phyloP scores from a whole-genome alignment of 2,888 invertebrate genomes.

The Laothoe populi region DNA sequence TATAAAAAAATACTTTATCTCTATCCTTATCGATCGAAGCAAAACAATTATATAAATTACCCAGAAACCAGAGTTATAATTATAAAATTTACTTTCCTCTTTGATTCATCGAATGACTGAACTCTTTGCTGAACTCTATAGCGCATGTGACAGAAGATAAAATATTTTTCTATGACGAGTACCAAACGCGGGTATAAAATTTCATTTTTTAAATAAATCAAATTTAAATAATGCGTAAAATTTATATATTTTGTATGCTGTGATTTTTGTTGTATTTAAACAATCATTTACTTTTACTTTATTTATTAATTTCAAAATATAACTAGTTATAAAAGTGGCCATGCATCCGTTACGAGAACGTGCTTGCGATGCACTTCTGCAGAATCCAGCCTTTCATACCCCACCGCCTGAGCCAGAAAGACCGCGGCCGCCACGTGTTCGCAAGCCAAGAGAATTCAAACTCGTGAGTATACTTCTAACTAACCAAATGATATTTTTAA shows the following conservation, averaged over 20 bases:
- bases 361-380: conserved; percentile 62
- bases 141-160: conserved; percentile 4
- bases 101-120: no score
- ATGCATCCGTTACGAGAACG: conserved; percentile 71
- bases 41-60: no score
- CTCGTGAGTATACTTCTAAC: conserved; percentile 51
- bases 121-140: not conserved
- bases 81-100: not conserved
- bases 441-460: conserved; percentile 66
- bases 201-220: not conserved
- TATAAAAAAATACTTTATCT: no score
- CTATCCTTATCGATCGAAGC: no score
- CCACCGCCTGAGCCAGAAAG: conserved; percentile 72
- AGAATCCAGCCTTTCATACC: conserved; percentile 61
- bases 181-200: not conserved
- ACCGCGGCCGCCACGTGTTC: conserved; percentile 65
- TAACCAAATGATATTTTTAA: no score
- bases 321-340: not conserved
- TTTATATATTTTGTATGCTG: not conserved
- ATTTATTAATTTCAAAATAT: not conserved
- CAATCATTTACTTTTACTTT: not conserved
- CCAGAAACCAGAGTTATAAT: no score
- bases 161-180: not conserved
- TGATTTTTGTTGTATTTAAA: not conserved
- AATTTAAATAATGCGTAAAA: not conserved